Conservation (phyloP, 2,888 invertebrate genomes). For the Callyntrura sp. region DNA sequence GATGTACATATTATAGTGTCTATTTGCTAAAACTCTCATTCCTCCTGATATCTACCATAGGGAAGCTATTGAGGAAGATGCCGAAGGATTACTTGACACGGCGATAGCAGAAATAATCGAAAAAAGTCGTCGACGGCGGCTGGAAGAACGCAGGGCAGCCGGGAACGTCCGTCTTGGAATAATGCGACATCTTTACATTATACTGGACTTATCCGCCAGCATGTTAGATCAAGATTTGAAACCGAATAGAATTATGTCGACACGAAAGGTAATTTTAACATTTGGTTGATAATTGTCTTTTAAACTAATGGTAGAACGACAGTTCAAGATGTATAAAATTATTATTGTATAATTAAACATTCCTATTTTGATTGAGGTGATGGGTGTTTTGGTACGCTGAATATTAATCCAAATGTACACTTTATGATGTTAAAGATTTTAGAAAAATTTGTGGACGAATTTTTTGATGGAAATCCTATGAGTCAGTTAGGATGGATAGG, state of each 20-base stretch:
- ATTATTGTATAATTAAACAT: too few species aligned
- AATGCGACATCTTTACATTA: conserved; percentile 98
- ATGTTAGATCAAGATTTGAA: conserved; percentile 98
- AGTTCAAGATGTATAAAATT: too few species aligned
- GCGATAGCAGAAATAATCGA: conserved; percentile 96
- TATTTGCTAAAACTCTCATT: too few species aligned
- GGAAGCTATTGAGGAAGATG: conserved; percentile 99
- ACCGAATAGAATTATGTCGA: conserved; percentile 95
- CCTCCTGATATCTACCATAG: conserved; percentile 86
- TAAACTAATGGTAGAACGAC: too few species aligned
- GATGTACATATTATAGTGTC: too few species aligned
- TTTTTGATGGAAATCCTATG: conserved; percentile 99
- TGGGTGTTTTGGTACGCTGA: too few species aligned
- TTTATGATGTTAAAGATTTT: too few species aligned
- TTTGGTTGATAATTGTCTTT: too few species aligned
- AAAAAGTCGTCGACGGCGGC: conserved; percentile 93
- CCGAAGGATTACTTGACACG: conserved; percentile 95
- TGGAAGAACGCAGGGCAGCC: conserved; percentile 88
- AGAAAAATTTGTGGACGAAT: conserved; percentile 97
- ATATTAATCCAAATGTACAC: too few species aligned
- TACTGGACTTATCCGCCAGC: conserved; percentile 96
- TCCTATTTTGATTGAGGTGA: too few species aligned
- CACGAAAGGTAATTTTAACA: conserved; percentile 90
- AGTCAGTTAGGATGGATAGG: conserved; percentile 97
- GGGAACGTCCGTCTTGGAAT: conserved; percentile 96